phyloP scores from a whole-genome alignment of 2,113 vertebrate genomes.

The Otus sunia region DNA sequence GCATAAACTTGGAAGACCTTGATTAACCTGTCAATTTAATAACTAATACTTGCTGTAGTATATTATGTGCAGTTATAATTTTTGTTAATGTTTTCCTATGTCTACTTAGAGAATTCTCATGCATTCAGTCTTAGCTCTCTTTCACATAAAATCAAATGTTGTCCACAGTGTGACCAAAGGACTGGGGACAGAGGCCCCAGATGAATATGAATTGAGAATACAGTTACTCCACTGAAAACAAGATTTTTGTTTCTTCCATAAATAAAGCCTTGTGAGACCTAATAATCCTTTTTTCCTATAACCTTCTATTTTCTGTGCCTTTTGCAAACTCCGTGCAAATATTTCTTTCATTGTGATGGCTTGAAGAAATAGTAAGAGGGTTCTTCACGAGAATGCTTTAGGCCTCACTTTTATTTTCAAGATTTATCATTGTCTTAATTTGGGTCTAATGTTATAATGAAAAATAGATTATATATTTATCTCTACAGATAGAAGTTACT shows the following conservation, averaged over 20 bases:
- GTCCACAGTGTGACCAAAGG: not conserved
- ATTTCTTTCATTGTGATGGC: not conserved
- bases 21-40: constrained; percentile 28
- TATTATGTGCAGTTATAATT: not conserved
- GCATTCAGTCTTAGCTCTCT: not conserved
- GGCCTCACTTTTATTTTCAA: not conserved
- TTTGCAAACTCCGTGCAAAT: not conserved
- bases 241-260: not conserved
- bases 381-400: not conserved
- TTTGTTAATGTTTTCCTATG: not conserved
- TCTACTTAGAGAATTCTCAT: not conserved
- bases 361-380: not conserved
- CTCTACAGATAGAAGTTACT: not conserved
- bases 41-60: not conserved
- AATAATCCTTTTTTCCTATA: not conserved
- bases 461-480: not conserved
- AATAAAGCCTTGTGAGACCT: not conserved
- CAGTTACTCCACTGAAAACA: not conserved
- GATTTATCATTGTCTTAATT: not conserved
- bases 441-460: not conserved
- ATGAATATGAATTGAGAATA: not conserved
- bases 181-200: not conserved
- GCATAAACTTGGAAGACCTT: constrained; percentile 26
- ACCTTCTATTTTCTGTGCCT: not conserved
- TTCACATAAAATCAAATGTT: not conserved